Base-by-base conservation (phyloP, 2,797 vertebrate genomes). In the Miichthys miiuy region DNA sequence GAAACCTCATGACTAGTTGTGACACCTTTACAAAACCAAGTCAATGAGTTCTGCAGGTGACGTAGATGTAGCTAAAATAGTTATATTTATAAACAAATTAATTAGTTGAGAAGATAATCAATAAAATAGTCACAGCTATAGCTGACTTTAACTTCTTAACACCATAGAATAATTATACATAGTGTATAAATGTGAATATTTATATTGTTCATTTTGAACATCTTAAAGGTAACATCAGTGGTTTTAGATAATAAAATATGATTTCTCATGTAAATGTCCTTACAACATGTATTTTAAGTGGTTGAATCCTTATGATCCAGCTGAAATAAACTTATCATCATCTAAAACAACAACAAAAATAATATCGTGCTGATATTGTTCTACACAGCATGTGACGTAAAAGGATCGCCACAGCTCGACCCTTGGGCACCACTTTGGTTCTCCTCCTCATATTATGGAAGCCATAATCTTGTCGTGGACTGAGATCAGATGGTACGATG, bases 401-500 rank as follows among this genome's bases (percentile, higher is more conserved):
- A 41, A 64, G 46, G 6, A 46, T 44, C 47, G 5, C 10, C 20
- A 68, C 48, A 54, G 14, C 21, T 73, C 52, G 41, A 61, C 65
- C 78, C 56, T 30, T 9, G 34, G 67, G 83, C 61, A n/a, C 41
- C 68, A 58, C 47, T 77, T 79, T 63, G 61, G 18, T 72, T 76
- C 42, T 57, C 54, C 57, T 75, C 42, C 62, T 61, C 51, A 46
- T 42, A 82, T 82, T 77, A 78, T 21, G 46, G 51, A 30, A 14
- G 10, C 17, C 10, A 30, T 65, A 52, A 86, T 70, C 82, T 68
- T 13, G n/a, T 81, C 60, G 69, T 25, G 17, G 69, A n/a, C 11
- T 34, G 47, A 76, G 81, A 81, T 83, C 75, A 84, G 51, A 81
- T 86, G 87, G 62, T 67, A 11, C 63, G 72, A 83, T 74, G 52